Evolutionary conservation across 64 coral and sea anemone species (phyloP).

Genomic region (Porites lutea): DNA sequence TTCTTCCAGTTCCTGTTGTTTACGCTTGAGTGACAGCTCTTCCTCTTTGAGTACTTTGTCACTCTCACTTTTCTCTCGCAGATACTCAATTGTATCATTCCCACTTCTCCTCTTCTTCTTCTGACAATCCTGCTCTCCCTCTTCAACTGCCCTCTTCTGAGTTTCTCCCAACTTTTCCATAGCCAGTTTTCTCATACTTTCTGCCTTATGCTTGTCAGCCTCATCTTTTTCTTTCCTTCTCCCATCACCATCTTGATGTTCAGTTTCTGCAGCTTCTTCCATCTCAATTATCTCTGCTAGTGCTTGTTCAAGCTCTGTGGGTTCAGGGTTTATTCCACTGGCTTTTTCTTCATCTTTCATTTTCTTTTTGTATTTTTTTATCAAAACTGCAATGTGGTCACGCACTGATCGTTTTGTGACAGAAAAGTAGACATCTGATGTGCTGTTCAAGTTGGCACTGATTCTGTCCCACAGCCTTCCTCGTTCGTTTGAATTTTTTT

Average conservation of each 20-base stretch:
- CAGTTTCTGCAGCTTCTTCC: no score
- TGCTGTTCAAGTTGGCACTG: conserved; percentile 27
- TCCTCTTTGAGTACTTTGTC: conserved; percentile 42
- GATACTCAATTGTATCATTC: conserved; percentile 50
- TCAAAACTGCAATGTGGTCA: conserved; percentile 40
- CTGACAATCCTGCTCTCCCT: conserved; percentile 4
- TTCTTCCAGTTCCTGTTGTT: conserved; percentile 57
- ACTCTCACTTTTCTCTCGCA: conserved; percentile 52
- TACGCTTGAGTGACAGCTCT: conserved; percentile 51
- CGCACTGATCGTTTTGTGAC: conserved; percentile 58
- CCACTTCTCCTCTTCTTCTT: conserved; percentile 64
- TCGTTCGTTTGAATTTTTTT: conserved; percentile 42
- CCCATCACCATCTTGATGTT: no score
- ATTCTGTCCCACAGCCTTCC: conserved; percentile 23
- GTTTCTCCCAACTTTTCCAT: no score
- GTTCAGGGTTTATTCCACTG: no score
- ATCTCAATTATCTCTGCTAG: no score
- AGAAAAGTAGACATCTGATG: conserved; percentile 11
- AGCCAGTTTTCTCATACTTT: no score
- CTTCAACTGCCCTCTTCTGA: conserved; percentile 45
- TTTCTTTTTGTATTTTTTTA: conserved; percentile 70
- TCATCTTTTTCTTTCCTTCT: no score
- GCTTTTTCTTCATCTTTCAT: conserved; percentile 56
- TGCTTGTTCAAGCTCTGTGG: no score
- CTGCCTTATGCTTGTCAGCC: no score